Base-by-base conservation (phyloP, 2,888 invertebrate species). In the Eumacrocentrus americanus region DNA sequence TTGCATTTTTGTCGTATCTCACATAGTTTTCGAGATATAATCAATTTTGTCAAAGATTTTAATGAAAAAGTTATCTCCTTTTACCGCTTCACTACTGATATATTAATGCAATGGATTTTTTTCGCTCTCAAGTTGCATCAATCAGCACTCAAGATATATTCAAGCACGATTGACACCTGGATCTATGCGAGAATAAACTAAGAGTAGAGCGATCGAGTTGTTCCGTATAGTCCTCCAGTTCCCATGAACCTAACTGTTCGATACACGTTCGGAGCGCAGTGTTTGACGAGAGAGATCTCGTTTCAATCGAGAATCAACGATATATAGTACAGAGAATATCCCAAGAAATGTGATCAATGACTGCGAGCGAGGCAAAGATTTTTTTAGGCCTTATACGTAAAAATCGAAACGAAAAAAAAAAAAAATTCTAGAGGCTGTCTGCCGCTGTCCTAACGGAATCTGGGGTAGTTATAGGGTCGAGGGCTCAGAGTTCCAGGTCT, bases 251-350 rank as follows among this genome's bases (percentile, higher is more conserved):
- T 72, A 76, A 76, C 75, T 72, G 76, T 77, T 72, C 72, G 69
- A 69, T 70, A 61, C 66, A 59, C 53, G 50, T 44, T 40, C 51
- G 14, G 55, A 48, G 54, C 67, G 66, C 42, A 64, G 69, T 62
- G 70, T 80, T 80, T 77, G 77, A 77, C 65, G 52, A 57, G 42
- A 34, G 69, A 74, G 77, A 80, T 80, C 80, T 78, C 77, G 75
- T 80, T 80, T 79, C 80, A 79, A 79, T 80, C 77, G 61, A 64
- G 62, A 65, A 60, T 55, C 54, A 53, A 35, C 37, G 34, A 44
- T 18, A 55, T 38, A 54, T 50, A 58, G 52, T 57, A 55, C 57
- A 64, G 62, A 56, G 38, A 59, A 50, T 52, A 22, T 58, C 54
- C 51, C 29, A 60, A 58, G 64, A 60, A 59, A 60, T 58, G 64